Conservation (phyloP, 2,888 invertebrate genomes). For the Apamea monoglypha region DNA sequence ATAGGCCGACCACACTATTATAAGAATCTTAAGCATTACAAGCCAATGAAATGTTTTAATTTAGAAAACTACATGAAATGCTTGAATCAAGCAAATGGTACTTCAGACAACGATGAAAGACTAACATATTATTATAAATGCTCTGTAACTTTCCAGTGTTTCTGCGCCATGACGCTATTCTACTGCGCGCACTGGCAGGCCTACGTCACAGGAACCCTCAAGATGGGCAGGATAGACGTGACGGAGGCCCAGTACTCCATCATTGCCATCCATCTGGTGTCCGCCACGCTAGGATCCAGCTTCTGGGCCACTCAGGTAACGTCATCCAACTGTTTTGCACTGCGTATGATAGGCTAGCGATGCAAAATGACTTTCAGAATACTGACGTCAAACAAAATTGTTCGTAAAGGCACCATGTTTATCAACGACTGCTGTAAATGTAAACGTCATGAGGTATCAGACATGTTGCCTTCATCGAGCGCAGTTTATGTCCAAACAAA, state of each 20-base stretch:
- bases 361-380: slow-evolving; percentile 57
- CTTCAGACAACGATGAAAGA: not conserved
- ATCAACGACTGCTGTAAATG: slow-evolving; percentile 9
- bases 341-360: slow-evolving; percentile 3
- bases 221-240: slow-evolving; percentile 98
- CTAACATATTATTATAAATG: slow-evolving; percentile 4
- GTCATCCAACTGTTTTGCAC: slow-evolving; percentile 66
- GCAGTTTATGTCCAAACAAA: slow-evolving; percentile 32
- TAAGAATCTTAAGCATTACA: slow-evolving; percentile 1
- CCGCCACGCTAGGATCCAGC: slow-evolving; percentile 95
- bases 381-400: slow-evolving; percentile 1
- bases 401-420: slow-evolving; percentile 38
- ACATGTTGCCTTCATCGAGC: slow-evolving; percentile 15
- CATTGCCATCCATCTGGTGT: slow-evolving; percentile 96
- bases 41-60: not conserved
- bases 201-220: slow-evolving; percentile 98
- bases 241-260: slow-evolving; percentile 99
- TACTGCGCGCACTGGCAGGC: slow-evolving; percentile 99
- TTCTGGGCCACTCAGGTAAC: slow-evolving; percentile 94
- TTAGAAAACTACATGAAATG: not conserved
- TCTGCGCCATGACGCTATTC: slow-evolving; percentile 98
- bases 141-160: slow-evolving; percentile 92
- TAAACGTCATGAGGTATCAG: slow-evolving; percentile 20
- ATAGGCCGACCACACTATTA: not conserved
- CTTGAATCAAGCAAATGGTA: not conserved